A percentile compares a stretch with the other conserved stretches of the same genome.
phyloP scores from a whole-genome alignment of 64 coral and sea anemone species.

The Stylophora pistillata region DNA sequence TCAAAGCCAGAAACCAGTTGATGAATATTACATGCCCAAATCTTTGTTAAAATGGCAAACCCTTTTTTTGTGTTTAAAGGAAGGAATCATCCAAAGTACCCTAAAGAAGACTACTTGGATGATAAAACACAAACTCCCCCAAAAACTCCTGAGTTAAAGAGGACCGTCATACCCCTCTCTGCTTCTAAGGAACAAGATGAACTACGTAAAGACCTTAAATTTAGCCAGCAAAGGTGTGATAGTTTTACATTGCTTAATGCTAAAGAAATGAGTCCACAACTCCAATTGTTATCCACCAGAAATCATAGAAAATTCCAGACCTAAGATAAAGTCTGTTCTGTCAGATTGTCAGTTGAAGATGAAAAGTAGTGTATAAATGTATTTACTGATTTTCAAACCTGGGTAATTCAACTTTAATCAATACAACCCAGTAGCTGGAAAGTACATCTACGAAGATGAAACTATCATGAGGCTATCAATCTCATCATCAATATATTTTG shows the following conservation, averaged over 20 bases:
- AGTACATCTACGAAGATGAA: no score
- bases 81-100: conserved; percentile 62
- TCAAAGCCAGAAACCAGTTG: no score
- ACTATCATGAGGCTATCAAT: no score
- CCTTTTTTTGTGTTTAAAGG: background rate
- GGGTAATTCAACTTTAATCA: no score
- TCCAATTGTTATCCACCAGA: background rate
- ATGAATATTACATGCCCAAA: no score
- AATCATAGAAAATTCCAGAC: background rate
- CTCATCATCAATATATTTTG: no score
- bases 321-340: no score
- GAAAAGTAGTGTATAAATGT: no score
- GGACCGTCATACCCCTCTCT: conserved; percentile 32
- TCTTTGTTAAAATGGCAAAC: background rate
- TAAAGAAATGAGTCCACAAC: no score
- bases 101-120: conserved; percentile 52
- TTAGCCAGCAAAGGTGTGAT: conserved; percentile 83
- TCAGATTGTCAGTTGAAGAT: no score
- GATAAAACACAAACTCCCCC: conserved; percentile 16
- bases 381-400: no score
- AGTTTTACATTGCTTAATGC: background rate
- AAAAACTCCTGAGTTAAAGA: conserved; percentile 38
- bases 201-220: conserved; percentile 88
- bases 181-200: conserved; percentile 79
- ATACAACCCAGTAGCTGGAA: no score